Evolutionary conservation across 2,888 invertebrate species (phyloP), one percentile per base, ranked within the genome.

Genomic region (Euclidia mi): DNA sequence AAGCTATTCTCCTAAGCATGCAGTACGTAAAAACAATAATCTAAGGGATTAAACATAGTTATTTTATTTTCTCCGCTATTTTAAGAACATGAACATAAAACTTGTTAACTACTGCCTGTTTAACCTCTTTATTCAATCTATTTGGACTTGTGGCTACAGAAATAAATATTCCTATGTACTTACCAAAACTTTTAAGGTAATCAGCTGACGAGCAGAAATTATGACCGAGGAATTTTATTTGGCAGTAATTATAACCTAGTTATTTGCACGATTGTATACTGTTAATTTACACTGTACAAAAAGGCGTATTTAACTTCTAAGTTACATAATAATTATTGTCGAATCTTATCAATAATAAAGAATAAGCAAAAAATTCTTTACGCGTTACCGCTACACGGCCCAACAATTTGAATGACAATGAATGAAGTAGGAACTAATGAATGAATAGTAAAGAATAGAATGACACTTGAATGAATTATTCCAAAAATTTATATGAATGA

Each of bases 171-270:
- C 18, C 29, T 47, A 48, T 25, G 47, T 45, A 35, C 43, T 40
- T 56, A 64, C 56, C 61, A 52, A 15, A 53, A 69, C 68, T 69
- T 74, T 56, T 56, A 57, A 45, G 42, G 28, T 50, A 60, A 72
- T 72, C 70, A 72, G 69, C 73, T 72, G 73, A 71, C 73, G 45
- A 44, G 15, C 28, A 40, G 45, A 55, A 55, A 55, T 40, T 46
- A 10, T 37, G 29, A 34, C 25, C 14, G 4, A 34, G 34, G 34
- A 61, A 40, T 28, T 14, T 41, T 49, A 40, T 12, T 38, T 48
- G 29, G 32, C 43, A 50, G 38, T 45, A 11, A 45, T 35, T 38
- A 9, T 40, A 49, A 45, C 43, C 46, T 43, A 29, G 14, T 42
- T 12, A 34, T 50, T 0, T 40, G 42, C 3, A 2, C 3, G 35